Evolutionary conservation across 1,140 invertebrate species (phyloP).

Genomic region (Euborellia annulipes): DNA sequence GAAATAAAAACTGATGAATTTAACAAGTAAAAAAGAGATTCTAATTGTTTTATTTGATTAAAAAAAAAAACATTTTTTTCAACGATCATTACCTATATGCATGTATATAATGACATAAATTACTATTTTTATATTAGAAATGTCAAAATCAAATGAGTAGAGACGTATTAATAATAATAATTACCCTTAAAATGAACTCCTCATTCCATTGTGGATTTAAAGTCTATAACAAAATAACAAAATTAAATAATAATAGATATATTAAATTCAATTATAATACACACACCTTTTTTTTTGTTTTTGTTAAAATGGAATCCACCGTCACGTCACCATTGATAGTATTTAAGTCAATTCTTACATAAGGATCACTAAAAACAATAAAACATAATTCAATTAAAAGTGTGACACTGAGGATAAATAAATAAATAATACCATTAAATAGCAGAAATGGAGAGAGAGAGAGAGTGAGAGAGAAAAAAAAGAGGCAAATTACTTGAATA

Average conservation of each 20-base stretch:
- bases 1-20: no score
- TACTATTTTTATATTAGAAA: no score
- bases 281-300: constrained; percentile 86
- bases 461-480: not conserved
- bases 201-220: constrained; percentile 94
- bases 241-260: not conserved
- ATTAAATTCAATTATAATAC: constrained; percentile 1
- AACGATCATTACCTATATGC: no score
- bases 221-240: constrained; percentile 45
- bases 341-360: constrained; percentile 83
- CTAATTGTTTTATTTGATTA: no score
- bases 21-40: no score
- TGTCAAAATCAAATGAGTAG: no score
- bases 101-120: no score
- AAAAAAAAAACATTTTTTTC: no score
- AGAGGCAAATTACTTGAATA: not conserved
- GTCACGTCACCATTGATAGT: constrained; percentile 66
- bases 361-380: constrained; percentile 69
- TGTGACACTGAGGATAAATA: not conserved
- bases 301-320: constrained; percentile 82
- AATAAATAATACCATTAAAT: constrained; percentile 1
- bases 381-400: constrained; percentile 14
- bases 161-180: constrained; percentile 22
- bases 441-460: not conserved
- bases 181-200: constrained; percentile 88